Evolutionary conservation across 2,797 vertebrate genomes (phyloP).

Genomic region (Limnodromus scolopaceus): DNA sequence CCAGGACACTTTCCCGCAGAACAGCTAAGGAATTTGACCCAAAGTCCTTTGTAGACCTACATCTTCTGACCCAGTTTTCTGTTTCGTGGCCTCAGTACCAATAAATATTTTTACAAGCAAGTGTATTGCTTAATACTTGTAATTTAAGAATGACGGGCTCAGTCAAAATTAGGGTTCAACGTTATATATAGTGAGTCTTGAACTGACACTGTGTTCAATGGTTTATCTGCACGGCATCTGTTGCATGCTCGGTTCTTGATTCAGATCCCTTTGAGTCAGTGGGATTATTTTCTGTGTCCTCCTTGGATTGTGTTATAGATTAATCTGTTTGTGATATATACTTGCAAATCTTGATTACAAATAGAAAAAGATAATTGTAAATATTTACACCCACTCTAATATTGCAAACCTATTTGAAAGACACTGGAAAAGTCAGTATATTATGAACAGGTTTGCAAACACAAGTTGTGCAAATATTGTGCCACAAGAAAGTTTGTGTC

Average conservation of each 20-base stretch:
- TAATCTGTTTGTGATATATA: neutral
- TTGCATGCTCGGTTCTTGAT: neutral
- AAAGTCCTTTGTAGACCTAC: conserved; percentile 35
- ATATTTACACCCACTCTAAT: neutral
- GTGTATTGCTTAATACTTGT: conserved; percentile 33
- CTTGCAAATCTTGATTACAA: neutral
- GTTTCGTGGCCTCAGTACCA: conserved; percentile 26
- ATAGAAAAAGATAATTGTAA: neutral
- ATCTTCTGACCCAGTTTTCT: conserved; percentile 36
- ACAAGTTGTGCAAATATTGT: neutral
- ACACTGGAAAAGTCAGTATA: neutral
- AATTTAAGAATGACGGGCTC: neutral
- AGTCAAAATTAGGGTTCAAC: neutral
- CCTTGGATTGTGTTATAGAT: neutral
- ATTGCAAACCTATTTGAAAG: neutral
- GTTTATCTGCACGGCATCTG: neutral
- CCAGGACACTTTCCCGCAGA: conserved; percentile 43
- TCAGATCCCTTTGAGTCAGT: neutral
- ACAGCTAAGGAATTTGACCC: conserved; percentile 46
- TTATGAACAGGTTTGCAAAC: neutral
- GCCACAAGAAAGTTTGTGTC: neutral
- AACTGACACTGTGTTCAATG: neutral
- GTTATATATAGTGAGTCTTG: neutral
- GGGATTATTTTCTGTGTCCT: neutral
- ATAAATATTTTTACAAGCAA: conserved; percentile 67